Percentiles rank a stretch among this genome's conserved stretches.
These are phyloP conservation scores for Rhizomys pruinosus DNA, from an alignment of 2,113 vertebrate genomes.

Conservation along the genomic window DNA sequence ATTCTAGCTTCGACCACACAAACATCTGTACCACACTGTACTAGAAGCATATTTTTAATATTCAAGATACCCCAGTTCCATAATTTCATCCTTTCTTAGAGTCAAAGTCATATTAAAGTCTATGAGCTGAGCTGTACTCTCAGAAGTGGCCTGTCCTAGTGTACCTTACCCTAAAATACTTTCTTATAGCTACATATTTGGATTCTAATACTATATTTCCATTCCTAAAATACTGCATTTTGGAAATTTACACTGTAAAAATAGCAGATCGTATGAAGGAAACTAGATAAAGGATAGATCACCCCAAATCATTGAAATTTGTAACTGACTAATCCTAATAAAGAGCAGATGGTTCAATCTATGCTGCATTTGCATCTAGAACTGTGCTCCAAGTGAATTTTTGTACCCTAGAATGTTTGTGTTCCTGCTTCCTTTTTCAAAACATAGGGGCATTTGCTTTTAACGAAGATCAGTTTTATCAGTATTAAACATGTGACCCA, in stretches of 20 bases:
- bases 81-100: background rate
- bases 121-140: conserved; percentile 10
- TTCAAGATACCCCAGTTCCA: background rate
- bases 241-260: background rate
- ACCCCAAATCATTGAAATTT: background rate
- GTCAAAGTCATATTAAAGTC: background rate
- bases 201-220: background rate
- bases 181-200: background rate
- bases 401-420: background rate
- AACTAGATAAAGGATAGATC: background rate
- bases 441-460: background rate
- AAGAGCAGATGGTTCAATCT: background rate
- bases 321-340: background rate
- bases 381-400: too few species aligned
- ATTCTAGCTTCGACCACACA: background rate
- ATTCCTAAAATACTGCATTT: conserved; percentile 16
- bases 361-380: background rate
- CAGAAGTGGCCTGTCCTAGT: background rate
- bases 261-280: background rate
- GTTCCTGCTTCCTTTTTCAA: background rate
- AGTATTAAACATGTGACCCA: background rate
- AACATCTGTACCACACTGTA: background rate
- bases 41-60: background rate
- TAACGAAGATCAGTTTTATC: background rate
- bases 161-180: conserved; percentile 4